phyloP scores from a whole-genome alignment of 2,888 invertebrate genomes.

The Acanthosepion esculentum region DNA sequence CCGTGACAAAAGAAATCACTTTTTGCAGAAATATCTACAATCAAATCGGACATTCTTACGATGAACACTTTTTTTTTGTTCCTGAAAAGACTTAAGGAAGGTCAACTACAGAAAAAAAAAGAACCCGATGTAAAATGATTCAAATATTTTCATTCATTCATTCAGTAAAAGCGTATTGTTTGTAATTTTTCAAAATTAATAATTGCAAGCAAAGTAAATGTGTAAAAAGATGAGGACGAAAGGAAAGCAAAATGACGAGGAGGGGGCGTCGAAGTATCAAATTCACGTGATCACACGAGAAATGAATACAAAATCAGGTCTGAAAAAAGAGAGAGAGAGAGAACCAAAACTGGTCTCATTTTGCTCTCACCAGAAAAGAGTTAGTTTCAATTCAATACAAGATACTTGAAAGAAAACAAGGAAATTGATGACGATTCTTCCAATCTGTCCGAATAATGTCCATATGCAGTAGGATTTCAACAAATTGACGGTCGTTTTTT shows the following conservation, averaged over 20 bases:
- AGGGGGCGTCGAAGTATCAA: slow-evolving; percentile 18
- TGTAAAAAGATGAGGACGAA: background rate
- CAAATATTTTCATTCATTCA: too few relatives aligned
- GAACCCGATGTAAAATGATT: background rate
- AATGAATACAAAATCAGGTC: background rate
- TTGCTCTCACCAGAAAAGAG: background rate
- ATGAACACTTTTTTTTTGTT: background rate
- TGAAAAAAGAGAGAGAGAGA: background rate
- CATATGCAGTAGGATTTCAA: background rate
- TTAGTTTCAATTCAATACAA: background rate
- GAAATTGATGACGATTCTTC: background rate
- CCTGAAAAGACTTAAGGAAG: background rate
- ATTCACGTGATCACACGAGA: slow-evolving; percentile 14
- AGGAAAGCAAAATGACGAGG: background rate
- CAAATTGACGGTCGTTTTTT: background rate
- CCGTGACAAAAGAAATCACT: too few relatives aligned
- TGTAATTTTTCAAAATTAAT: background rate
- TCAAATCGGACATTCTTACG: background rate
- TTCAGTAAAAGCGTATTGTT: too few relatives aligned
- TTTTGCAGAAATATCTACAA: background rate
- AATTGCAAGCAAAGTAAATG: background rate
- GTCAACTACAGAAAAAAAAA: background rate
- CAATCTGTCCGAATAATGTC: background rate
- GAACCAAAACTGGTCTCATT: background rate
- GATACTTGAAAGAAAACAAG: too few relatives aligned